phyloP scores from a whole-genome alignment of 1,140 invertebrate species.

The Euura saliciscinereae region DNA sequence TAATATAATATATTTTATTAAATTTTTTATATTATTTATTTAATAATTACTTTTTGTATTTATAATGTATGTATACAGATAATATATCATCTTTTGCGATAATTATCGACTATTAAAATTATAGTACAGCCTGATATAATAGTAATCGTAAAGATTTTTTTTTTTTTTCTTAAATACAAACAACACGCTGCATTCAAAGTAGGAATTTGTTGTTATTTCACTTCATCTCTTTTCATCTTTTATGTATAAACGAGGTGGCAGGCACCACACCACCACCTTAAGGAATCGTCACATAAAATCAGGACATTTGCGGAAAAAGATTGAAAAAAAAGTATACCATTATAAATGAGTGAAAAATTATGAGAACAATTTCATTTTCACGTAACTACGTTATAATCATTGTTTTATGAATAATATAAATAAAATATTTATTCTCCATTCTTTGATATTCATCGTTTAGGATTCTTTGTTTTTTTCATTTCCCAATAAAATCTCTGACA shows the following conservation, averaged over 20 bases:
- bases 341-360: too few relatives aligned
- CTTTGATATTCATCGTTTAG: not conserved
- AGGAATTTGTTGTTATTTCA: constrained; percentile 8
- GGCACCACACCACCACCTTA: too few relatives aligned
- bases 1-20: constrained; percentile 24
- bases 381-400: too few relatives aligned
- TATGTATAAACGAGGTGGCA: too few relatives aligned
- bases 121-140: constrained; percentile 49
- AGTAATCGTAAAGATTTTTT: constrained; percentile 32
- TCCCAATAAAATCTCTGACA: too few relatives aligned
- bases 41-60: constrained; percentile 39
- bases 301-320: too few relatives aligned
- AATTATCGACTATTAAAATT: constrained; percentile 55
- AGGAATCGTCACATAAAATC: too few relatives aligned
- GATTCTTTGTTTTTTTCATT: not conserved
- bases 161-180: constrained; percentile 30
- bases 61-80: constrained; percentile 37
- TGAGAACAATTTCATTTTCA: too few relatives aligned
- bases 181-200: constrained; percentile 25
- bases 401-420: too few relatives aligned
- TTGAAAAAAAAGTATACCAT: too few relatives aligned
- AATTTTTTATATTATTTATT: constrained; percentile 39
- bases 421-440: too few relatives aligned
- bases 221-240: too few relatives aligned
- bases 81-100: constrained; percentile 38